Evolutionary conservation across 2,888 invertebrate genomes (phyloP), one percentile per base, ranked within the genome.

Genomic region (Thereva nobilitata): DNA sequence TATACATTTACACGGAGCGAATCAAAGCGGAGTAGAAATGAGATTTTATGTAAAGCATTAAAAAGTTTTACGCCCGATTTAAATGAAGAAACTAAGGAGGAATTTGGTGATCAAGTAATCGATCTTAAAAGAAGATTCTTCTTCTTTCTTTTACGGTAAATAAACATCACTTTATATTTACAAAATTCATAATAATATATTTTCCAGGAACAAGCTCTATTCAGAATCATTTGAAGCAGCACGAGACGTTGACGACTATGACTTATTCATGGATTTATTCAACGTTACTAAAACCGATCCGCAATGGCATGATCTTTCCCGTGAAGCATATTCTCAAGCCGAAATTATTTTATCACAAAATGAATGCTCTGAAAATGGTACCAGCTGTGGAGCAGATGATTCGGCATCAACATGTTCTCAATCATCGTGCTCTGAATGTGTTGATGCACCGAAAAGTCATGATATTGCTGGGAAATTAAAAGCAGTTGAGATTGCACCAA

Each of bases 41-140:
- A 86, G 67, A 82, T 86, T 71, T 82, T 92, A 71, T 90, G 92
- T 78, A 88, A 87, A 71, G 90, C 93, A 7, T 80, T 96, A 34
- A 93, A 93, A 42, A 88, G 90, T 69, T 95, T 89, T 80, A 89
- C 93, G 8, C 83, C 86, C 37, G 83, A 86, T 1, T 82, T 90
- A 52, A 88, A 88, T 64, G 85, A 87, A 70, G 85, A 88, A 10
- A 85, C 88, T 1, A 86, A 89, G 73, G 85, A 88, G 71, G 88
- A 89, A 76, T 93, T 89, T 79, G 89, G 90, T 49, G 89, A 88
- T 77, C 86, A 91, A 77, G 86, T 95, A 6, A 87, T 89, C 73
- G 90, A 92, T 77, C 83, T 96, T 45, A 94, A 95, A 0, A 84
- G 95, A 72, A 84, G 92, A 73, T 94, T 93, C 82, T 95, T 93